Evolutionary conservation across 2,797 vertebrate genomes (phyloP).

Genomic region (Adrianichthys oophorus): DNA sequence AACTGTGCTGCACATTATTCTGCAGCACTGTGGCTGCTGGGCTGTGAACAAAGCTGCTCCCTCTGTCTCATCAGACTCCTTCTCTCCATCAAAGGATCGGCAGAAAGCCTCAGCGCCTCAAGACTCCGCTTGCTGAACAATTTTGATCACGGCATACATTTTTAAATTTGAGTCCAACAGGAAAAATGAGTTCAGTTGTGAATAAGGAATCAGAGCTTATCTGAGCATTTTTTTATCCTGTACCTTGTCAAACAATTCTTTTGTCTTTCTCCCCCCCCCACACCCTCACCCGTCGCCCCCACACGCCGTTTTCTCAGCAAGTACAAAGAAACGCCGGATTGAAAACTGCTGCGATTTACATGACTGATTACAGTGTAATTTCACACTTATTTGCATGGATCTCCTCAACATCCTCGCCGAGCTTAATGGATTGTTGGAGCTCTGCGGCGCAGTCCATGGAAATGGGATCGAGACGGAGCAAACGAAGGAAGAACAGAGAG

Average conservation of each 20-base stretch:
- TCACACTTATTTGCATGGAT: conserved; percentile 74
- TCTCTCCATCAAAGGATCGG: conserved; percentile 44
- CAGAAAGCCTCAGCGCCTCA: conserved; percentile 30
- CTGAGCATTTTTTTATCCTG: conserved; percentile 35
- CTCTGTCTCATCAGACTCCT: conserved; percentile 30
- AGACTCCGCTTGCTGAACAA: conserved; percentile 51
- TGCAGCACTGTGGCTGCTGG: conserved; percentile 2
- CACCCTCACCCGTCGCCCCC: conserved; percentile 37
- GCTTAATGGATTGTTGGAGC: conserved; percentile 63
- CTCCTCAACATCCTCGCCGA: conserved; percentile 47
- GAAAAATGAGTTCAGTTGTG: conserved; percentile 50
- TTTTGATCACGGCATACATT: conserved; percentile 63
- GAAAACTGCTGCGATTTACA: conserved; percentile 62
- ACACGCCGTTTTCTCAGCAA: conserved; percentile 29
- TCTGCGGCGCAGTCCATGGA: conserved; percentile 28
- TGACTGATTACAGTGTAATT: conserved; percentile 73
- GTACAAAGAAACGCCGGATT: conserved; percentile 47
- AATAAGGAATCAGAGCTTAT: conserved; percentile 59
- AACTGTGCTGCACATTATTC: conserved; percentile 9
- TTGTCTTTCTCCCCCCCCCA: conserved; percentile 15
- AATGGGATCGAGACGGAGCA: conserved; percentile 54
- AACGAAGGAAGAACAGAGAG: conserved; percentile 3
- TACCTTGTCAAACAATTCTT: conserved; percentile 38
- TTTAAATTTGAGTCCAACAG: conserved; percentile 52
- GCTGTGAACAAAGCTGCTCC: conserved; percentile 31